phyloP scores from a whole-genome alignment of 2,113 vertebrate genomes.

The Dicrurus megarhynchus region DNA sequence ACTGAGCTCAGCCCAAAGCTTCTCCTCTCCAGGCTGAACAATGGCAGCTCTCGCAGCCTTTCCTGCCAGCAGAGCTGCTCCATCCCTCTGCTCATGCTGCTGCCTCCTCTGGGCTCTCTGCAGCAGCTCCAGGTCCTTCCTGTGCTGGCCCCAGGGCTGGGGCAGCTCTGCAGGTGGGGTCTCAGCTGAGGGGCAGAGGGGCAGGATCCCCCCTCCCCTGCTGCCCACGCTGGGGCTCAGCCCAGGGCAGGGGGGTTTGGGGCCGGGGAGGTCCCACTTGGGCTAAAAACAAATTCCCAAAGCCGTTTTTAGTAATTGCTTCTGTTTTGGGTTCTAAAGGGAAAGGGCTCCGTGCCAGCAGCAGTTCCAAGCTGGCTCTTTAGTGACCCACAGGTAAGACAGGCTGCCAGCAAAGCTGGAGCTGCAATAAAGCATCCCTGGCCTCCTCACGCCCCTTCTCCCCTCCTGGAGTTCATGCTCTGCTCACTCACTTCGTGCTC shows the following conservation, averaged over 20 bases:
- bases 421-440: not conserved
- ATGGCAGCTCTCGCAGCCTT: too few species aligned
- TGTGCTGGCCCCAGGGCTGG: not conserved
- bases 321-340: not conserved
- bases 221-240: not conserved
- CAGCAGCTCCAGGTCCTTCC: not conserved
- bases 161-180: not conserved
- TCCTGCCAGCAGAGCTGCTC: too few species aligned
- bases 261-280: not conserved
- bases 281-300: not conserved
- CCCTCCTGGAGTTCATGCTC: not conserved
- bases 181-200: not conserved
- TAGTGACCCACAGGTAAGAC: not conserved
- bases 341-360: not conserved
- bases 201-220: not conserved
- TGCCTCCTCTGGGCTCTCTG: not conserved
- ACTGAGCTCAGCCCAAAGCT: too few species aligned
- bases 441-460: not conserved
- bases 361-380: not conserved
- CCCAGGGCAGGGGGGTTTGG: not conserved
- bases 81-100: too few species aligned
- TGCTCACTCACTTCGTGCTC: not conserved
- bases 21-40: too few species aligned
- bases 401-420: not conserved
- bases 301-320: not conserved